Percentiles rank a stretch among this genome's conserved stretches.
These are phyloP conservation scores for Montipora sp. DNA, from an alignment of 64 coral and sea anemone genomes.

Conservation along the genomic window DNA sequence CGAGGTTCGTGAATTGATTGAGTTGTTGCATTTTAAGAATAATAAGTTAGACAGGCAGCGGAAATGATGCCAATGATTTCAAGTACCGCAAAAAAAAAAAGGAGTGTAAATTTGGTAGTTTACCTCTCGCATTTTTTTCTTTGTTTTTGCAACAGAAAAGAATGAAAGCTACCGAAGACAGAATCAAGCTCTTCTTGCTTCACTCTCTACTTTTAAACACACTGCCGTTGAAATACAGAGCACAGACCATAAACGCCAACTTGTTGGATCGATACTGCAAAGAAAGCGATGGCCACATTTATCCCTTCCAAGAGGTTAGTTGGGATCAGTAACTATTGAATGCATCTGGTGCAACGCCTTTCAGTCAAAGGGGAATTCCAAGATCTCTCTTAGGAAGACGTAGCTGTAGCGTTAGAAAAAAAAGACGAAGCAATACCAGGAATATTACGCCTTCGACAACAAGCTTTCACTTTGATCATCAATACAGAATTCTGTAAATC, in stretches of 20 bases:
- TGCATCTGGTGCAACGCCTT: too few species aligned
- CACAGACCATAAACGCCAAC: conserved; percentile 21
- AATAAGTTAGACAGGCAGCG: too few species aligned
- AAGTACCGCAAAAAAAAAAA: background rate
- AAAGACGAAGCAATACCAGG: too few species aligned
- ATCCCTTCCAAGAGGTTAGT: conserved; percentile 34
- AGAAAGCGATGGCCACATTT: background rate
- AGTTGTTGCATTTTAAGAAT: background rate
- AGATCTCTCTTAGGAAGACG: too few species aligned
- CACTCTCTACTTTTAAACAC: conserved; percentile 42
- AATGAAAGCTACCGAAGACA: background rate
- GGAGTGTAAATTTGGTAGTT: background rate
- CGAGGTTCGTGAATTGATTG: background rate
- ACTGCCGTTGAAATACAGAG: conserved; percentile 48
- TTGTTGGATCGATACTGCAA: background rate
- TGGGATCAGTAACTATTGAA: background rate
- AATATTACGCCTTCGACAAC: too few species aligned
- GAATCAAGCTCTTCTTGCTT: conserved; percentile 31
- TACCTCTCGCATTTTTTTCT: too few species aligned
- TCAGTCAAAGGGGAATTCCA: too few species aligned
- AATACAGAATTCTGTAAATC: too few species aligned
- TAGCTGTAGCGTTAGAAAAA: too few species aligned
- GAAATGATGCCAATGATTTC: too few species aligned
- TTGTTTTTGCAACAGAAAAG: background rate
- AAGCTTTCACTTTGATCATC: too few species aligned